Conservation (phyloP, 2,888 invertebrate genomes). For the Epicampocera succincta region DNA sequence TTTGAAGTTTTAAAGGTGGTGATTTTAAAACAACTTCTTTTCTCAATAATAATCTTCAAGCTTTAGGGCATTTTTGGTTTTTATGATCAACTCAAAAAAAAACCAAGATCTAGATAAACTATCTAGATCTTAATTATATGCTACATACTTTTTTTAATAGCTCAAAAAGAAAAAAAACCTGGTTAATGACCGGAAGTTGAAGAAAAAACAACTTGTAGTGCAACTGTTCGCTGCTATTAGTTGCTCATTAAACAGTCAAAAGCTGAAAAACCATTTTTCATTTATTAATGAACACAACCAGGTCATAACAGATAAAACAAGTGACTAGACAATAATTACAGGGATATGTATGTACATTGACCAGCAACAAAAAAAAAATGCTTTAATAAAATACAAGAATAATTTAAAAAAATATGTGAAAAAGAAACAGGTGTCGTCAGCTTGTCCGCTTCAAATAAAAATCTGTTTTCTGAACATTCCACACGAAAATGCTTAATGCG, state of each 20-base stretch:
- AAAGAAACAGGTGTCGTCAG: constrained; percentile 53
- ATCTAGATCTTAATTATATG: too few relatives aligned
- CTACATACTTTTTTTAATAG: too few relatives aligned
- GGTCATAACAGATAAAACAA: constrained; percentile 15
- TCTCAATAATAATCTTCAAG: too few relatives aligned
- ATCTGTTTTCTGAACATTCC: not conserved
- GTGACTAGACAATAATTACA: constrained; percentile 34
- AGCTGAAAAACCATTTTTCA: not conserved
- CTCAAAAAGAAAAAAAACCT: not conserved
- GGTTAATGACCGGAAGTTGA: constrained; percentile 53
- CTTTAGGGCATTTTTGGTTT: too few relatives aligned
- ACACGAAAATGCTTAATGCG: constrained; percentile 4
- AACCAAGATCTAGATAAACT: too few relatives aligned
- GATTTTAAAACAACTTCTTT: too few relatives aligned
- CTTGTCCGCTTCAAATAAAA: constrained; percentile 9
- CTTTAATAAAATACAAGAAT: constrained; percentile 1
- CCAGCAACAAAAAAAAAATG: not conserved
- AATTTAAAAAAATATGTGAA: constrained; percentile 7
- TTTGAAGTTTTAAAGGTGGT: too few relatives aligned
- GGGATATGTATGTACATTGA: not conserved
- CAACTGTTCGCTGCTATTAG: constrained; percentile 8
- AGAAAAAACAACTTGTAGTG: constrained; percentile 10
- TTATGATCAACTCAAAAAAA: too few relatives aligned
- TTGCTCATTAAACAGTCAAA: constrained; percentile 9
- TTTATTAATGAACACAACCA: constrained; percentile 13